These are phyloP conservation scores for Microctonus aethiopoides DNA, from an alignment of 2,888 invertebrate species.

Conservation along the genomic window DNA sequence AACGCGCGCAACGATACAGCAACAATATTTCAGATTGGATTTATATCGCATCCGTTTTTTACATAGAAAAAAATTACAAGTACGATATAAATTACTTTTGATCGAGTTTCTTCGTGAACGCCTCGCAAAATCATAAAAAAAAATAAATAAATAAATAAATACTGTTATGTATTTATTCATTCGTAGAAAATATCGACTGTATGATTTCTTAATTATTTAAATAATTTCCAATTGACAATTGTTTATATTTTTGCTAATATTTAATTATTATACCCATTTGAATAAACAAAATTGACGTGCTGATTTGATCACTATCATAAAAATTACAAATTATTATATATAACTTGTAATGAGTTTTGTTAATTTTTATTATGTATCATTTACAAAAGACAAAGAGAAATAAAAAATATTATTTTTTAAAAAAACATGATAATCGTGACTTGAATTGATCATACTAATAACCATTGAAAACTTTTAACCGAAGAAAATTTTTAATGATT, in stretches of 20 bases:
- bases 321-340: too few species aligned
- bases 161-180: neutral
- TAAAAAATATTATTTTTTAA: too few species aligned
- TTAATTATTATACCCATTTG: too few species aligned
- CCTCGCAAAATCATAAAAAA: too few species aligned
- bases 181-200: neutral
- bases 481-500: constrained; percentile 33
- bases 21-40: neutral
- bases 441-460: neutral
- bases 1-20: constrained; percentile 9
- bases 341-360: too few species aligned
- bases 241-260: too few species aligned
- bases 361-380: neutral
- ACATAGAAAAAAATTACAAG: too few species aligned
- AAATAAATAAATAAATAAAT: too few species aligned
- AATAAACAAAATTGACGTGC: neutral
- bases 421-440: neutral
- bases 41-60: constrained; percentile 2
- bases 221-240: too few species aligned
- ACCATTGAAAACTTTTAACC: neutral
- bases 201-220: neutral
- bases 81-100: too few species aligned
- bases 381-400: too few species aligned
- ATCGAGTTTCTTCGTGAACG: too few species aligned
- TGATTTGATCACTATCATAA: neutral